Evolutionary conservation across 2,888 invertebrate genomes (phyloP).

Genomic region (Cenopis cana): DNA sequence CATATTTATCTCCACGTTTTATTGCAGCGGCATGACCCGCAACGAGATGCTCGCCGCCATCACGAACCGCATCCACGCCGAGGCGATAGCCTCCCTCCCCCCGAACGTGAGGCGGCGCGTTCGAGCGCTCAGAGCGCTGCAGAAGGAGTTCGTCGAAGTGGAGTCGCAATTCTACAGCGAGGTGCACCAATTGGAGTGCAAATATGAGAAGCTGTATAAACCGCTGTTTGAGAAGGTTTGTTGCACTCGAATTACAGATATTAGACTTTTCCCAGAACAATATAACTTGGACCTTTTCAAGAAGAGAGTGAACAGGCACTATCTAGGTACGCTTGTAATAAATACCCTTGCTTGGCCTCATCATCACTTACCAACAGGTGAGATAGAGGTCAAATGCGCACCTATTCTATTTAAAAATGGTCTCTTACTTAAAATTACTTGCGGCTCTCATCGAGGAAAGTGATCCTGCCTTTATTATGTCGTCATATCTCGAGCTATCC

Average conservation of each 20-base stretch:
- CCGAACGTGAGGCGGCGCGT: slow-evolving; percentile 91
- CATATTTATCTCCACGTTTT: slow-evolving; percentile 15
- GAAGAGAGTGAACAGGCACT: too few species aligned
- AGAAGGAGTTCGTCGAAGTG: slow-evolving; percentile 92
- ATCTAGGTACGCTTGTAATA: too few species aligned
- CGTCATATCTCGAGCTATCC: too few species aligned
- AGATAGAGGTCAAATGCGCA: too few species aligned
- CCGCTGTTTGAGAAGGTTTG: slow-evolving; percentile 91
- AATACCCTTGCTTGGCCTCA: too few species aligned
- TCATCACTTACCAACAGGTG: too few species aligned
- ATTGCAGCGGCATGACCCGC: slow-evolving; percentile 72
- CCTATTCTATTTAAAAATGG: too few species aligned
- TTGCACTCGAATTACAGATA: background rate
- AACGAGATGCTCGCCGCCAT: slow-evolving; percentile 86
- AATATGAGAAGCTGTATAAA: slow-evolving; percentile 92
- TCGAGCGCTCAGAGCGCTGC: slow-evolving; percentile 93
- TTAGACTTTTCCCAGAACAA: too few species aligned
- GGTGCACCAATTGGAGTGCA: slow-evolving; percentile 96
- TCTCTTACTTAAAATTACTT: too few species aligned
- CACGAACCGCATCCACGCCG: slow-evolving; percentile 84
- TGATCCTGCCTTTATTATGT: too few species aligned
- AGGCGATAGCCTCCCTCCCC: slow-evolving; percentile 87
- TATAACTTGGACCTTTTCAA: too few species aligned
- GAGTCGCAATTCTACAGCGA: slow-evolving; percentile 97
- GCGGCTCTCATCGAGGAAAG: too few species aligned